These are phyloP conservation scores for Xiphophorus couchianus DNA, from an alignment of 2,113 vertebrate genomes.

Conservation along the genomic window DNA sequence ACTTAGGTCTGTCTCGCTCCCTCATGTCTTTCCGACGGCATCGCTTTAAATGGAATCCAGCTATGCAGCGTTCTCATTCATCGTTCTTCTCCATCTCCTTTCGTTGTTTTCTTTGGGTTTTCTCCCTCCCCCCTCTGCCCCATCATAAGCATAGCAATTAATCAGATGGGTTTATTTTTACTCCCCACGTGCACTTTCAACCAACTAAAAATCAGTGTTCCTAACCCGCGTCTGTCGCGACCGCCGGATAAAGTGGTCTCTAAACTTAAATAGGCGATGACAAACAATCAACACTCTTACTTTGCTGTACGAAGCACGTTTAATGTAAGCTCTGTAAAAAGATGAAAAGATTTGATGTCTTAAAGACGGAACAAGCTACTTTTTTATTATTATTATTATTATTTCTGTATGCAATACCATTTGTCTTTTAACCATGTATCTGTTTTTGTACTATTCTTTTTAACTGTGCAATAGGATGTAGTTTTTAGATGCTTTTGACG, in stretches of 20 bases:
- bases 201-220: slow-evolving; percentile 79
- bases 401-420: slow-evolving; percentile 89
- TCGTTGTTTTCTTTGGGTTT: slow-evolving; percentile 66
- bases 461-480: slow-evolving; percentile 98
- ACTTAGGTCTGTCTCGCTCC: slow-evolving; percentile 72
- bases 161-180: slow-evolving; percentile 59
- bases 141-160: slow-evolving; percentile 24
- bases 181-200: slow-evolving; percentile 72
- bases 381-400: slow-evolving; percentile 78
- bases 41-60: slow-evolving; percentile 97
- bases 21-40: slow-evolving; percentile 79
- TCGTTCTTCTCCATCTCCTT: slow-evolving; percentile 78
- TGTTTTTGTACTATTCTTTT: slow-evolving; percentile 84
- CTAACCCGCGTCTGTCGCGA: slow-evolving; percentile 85
- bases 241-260: slow-evolving; percentile 86
- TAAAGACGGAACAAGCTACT: slow-evolving; percentile 87
- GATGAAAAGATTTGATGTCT: slow-evolving; percentile 76
- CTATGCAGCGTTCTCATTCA: slow-evolving; percentile 97
- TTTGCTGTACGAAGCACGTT: slow-evolving; percentile 39
- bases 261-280: slow-evolving; percentile 85
- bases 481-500: slow-evolving; percentile 85
- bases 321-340: slow-evolving; percentile 82
- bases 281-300: slow-evolving; percentile 86
- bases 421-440: slow-evolving; percentile 77
- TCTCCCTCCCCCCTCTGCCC: slow-evolving; percentile 37